Evolutionary conservation across 2,888 invertebrate species (phyloP).

Genomic region (Beris morrisii): DNA sequence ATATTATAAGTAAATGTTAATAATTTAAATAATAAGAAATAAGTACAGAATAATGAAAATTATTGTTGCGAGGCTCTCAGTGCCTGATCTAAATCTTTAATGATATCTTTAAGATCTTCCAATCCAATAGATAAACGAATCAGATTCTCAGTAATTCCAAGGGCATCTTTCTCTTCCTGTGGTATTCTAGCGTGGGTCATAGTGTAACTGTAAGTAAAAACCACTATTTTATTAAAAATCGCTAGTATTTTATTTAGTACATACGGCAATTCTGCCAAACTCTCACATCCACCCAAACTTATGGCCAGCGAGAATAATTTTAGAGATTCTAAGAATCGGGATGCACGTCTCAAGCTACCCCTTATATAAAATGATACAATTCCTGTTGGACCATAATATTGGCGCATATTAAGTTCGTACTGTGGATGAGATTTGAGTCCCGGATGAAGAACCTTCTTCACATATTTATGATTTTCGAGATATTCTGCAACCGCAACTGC

Average conservation of each 20-base stretch:
- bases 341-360: conserved; percentile 72
- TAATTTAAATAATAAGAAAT: too few relatives aligned
- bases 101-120: conserved; percentile 83
- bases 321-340: conserved; percentile 71
- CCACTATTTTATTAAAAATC: too few relatives aligned
- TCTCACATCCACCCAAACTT: conserved; percentile 94
- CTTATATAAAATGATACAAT: conserved; percentile 87
- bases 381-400: conserved; percentile 86
- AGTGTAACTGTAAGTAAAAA: conserved; percentile 67
- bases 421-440: conserved; percentile 87
- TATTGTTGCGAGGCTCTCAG: conserved; percentile 56
- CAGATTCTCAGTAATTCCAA: conserved; percentile 83
- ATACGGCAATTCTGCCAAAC: conserved; percentile 91
- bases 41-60: too few relatives aligned
- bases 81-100: conserved; percentile 82
- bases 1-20: too few relatives aligned
- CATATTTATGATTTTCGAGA: conserved; percentile 76
- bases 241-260: conserved; percentile 54
- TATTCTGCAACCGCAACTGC: conserved; percentile 77
- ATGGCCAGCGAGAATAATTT: conserved; percentile 87
- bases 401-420: conserved; percentile 74
- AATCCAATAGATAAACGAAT: conserved; percentile 88
- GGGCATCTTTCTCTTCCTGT: conserved; percentile 65
- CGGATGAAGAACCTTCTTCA: conserved; percentile 83
- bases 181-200: conserved; percentile 97